A percentile compares a stretch with the other conserved stretches of the same genome.
Conservation (phyloP, 2,113 vertebrate species). For the Corythornis cristatus region DNA sequence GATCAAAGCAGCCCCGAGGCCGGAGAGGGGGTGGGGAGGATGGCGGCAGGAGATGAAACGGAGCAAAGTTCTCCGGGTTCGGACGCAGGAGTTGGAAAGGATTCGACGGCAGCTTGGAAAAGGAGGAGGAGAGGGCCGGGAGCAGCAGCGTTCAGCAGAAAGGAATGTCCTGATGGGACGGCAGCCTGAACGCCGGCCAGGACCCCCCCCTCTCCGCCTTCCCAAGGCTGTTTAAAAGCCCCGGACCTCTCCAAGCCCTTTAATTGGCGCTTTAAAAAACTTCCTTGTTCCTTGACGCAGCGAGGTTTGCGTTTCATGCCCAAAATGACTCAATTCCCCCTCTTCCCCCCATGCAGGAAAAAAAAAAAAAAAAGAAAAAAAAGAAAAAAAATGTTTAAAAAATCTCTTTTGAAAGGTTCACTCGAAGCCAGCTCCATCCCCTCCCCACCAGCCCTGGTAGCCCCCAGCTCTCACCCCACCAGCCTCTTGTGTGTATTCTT, state of each 20-base stretch:
- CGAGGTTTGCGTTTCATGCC: constrained; percentile 48
- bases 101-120: constrained; percentile 54
- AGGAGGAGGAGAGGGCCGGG: constrained; percentile 54
- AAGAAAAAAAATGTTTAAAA: no score
- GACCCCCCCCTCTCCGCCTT: background rate
- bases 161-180: constrained; percentile 65
- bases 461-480: constrained; percentile 48
- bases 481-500: constrained; percentile 60
- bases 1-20: constrained; percentile 33
- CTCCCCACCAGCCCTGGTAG: background rate
- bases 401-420: constrained; percentile 12
- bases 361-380: background rate
- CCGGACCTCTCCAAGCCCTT: constrained; percentile 56
- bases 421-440: constrained; percentile 19
- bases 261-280: constrained; percentile 66
- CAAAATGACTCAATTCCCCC: constrained; percentile 50
- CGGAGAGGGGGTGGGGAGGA: background rate
- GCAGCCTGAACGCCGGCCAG: constrained; percentile 49
- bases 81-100: constrained; percentile 50
- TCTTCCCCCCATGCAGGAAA: background rate
- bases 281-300: constrained; percentile 59
- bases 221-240: constrained; percentile 53
- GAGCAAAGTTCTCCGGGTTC: constrained; percentile 50
- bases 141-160: constrained; percentile 63
- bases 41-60: constrained; percentile 27